Evolutionary conservation across 2,888 invertebrate genomes (phyloP).

Genomic region (Lottia gigantea): DNA sequence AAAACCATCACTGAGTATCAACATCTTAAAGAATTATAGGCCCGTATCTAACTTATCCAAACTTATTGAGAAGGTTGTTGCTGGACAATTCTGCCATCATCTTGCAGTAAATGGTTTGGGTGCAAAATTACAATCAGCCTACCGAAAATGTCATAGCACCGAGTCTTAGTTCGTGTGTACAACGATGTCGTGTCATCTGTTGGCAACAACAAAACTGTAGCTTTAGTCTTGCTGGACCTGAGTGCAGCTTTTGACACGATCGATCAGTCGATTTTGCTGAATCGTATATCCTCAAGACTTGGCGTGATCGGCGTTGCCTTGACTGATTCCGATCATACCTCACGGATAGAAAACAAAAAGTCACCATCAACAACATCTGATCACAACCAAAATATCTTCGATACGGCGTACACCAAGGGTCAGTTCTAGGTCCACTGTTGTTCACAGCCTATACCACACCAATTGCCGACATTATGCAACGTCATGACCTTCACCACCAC

Average conservation of each 20-base stretch:
- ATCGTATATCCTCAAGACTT: no score
- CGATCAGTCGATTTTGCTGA: background rate
- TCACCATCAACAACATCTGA: no score
- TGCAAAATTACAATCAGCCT: background rate
- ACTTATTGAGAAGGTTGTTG: no score
- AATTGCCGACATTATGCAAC: background rate
- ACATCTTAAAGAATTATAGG: no score
- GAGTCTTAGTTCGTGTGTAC: background rate
- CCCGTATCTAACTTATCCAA: no score
- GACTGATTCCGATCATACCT: no score
- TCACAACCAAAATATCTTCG: no score
- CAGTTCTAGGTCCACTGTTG: background rate
- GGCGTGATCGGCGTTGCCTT: no score
- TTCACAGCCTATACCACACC: background rate
- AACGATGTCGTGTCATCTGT: background rate
- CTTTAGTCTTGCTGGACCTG: background rate
- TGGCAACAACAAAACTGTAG: background rate
- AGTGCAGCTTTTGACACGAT: background rate
- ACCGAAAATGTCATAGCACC: background rate
- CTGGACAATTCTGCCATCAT: no score
- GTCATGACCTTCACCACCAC: background rate
- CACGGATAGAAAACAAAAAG: no score
- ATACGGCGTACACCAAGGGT: background rate
- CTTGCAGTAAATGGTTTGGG: background rate
- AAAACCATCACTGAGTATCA: no score